Base-by-base conservation (phyloP, 1,140 invertebrate species). In the Drosophila auraria region DNA sequence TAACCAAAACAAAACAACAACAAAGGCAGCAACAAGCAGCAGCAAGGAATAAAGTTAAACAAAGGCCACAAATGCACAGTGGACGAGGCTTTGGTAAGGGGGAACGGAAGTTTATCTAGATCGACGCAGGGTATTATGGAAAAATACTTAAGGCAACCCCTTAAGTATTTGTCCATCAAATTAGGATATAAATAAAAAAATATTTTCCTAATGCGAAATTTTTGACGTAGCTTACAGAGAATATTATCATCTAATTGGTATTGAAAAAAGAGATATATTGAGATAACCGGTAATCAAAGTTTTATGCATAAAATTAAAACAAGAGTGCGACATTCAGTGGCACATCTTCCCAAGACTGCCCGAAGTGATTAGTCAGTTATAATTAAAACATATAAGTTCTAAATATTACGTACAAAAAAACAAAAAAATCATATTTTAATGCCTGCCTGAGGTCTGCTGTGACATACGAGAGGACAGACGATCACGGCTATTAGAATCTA, bases 1-100 rank as follows among this genome's bases (percentile, higher is more conserved):
- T 71, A 75, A 70, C 54, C 59, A 70, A 74, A 71, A 74, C 61
- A 80, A 70, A 70, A 66, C 65, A 73, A 74, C 61, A 84, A 51
- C 61, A 83, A 78, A 44, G 70, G 36, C 73, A 74, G 60, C 69
- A 83, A 74, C 57, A 78, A 64, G 45, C 60, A 60, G 40, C 51
- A 60, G 50, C 56, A 72, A 82, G 64, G 59, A 59, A 78, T 60
- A 71, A 87, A 89, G 73, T 89, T 87, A 83, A 83, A 87, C 83
- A 87, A 83, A 83, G 83, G 59, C 72, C 51, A 60, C 45, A 80
- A 72, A 79, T 38, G 61, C 58, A 89, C 84, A 89, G 83, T 89
- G 84, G 72, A 11, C 15, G 3, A 20, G 27, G 4, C 20, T 15
- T 17, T 7, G 6, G 23, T 30, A 15, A 51, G 25, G 23, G 23